Conservation (phyloP, 2,797 vertebrate genomes). For the Sebastes minor region DNA sequence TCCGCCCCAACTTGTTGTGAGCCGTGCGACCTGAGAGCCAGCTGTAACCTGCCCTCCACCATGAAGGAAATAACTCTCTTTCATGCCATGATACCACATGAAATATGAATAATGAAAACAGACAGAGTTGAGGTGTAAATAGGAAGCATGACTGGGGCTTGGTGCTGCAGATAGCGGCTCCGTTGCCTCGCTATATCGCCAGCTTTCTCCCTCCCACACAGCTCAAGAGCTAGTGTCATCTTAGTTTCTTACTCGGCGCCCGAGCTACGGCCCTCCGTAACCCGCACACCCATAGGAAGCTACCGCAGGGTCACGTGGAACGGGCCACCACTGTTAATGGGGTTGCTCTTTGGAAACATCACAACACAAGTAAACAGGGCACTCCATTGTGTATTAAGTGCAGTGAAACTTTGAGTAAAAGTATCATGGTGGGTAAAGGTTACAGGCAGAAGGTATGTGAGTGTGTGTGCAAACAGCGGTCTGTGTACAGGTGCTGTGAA, state of each 20-base stretch:
- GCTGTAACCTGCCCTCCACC: constrained; percentile 65
- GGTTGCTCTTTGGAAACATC: constrained; percentile 79
- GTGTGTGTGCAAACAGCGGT: constrained; percentile 52
- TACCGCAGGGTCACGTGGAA: constrained; percentile 59
- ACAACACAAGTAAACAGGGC: constrained; percentile 73
- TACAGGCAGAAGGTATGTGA: constrained; percentile 47
- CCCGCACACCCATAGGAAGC: constrained; percentile 60
- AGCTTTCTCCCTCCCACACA: constrained; percentile 64
- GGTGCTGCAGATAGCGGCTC: constrained; percentile 47
- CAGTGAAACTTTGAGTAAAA: constrained; percentile 75
- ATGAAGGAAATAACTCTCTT: constrained; percentile 69
- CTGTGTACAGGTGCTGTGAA: constrained; percentile 50
- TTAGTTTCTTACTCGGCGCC: constrained; percentile 54
- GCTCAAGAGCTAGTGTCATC: constrained; percentile 71
- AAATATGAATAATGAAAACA: constrained; percentile 80
- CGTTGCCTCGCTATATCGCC: constrained; percentile 52
- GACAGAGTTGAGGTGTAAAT: constrained; percentile 64
- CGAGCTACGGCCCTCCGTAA: constrained; percentile 52
- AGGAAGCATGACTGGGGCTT: constrained; percentile 56
- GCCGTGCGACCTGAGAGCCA: constrained; percentile 52
- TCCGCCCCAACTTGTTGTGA: constrained; percentile 54
- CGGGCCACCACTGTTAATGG: constrained; percentile 71
- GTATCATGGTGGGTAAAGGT: constrained; percentile 70
- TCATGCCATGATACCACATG: constrained; percentile 73
- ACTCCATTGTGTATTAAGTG: constrained; percentile 71